These are phyloP conservation scores for Troilus luridus DNA, from an alignment of 2,888 invertebrate genomes.

Conservation along the genomic window DNA sequence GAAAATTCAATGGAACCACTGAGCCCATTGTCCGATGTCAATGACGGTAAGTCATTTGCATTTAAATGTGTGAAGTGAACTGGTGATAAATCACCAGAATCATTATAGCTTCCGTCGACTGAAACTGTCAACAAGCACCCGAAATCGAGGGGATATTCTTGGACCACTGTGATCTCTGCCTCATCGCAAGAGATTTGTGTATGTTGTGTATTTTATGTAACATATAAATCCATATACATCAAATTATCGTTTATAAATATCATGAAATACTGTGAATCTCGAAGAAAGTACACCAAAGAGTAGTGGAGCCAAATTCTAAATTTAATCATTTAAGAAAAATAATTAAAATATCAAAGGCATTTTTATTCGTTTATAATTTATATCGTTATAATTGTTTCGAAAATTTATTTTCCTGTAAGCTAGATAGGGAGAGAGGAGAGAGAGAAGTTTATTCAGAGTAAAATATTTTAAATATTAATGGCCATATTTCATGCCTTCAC, in stretches of 20 bases:
- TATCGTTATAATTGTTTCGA: too few relatives aligned
- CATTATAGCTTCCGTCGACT: conserved; percentile 36
- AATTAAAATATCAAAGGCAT: too few relatives aligned
- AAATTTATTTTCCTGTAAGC: too few relatives aligned
- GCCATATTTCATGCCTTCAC: too few relatives aligned
- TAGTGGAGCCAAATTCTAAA: too few relatives aligned
- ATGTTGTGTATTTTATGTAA: not conserved
- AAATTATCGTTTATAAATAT: not conserved
- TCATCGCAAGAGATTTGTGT: not conserved
- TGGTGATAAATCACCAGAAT: conserved; percentile 1
- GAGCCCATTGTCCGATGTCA: not conserved
- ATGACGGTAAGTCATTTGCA: conserved; percentile 26
- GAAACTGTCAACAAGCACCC: not conserved
- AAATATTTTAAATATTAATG: too few relatives aligned
- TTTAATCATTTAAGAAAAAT: too few relatives aligned
- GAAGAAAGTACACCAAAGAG: too few relatives aligned
- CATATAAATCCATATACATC: not conserved
- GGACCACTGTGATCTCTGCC: not conserved
- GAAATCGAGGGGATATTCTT: conserved; percentile 21
- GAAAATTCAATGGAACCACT: not conserved
- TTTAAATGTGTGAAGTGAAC: conserved; percentile 41
- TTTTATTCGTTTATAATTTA: too few relatives aligned
- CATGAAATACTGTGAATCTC: not conserved
- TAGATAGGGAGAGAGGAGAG: too few relatives aligned
- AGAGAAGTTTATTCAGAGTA: too few relatives aligned